Evolutionary conservation across 2,113 vertebrate species (phyloP).

Genomic region (Ginglymostoma cirratum): DNA sequence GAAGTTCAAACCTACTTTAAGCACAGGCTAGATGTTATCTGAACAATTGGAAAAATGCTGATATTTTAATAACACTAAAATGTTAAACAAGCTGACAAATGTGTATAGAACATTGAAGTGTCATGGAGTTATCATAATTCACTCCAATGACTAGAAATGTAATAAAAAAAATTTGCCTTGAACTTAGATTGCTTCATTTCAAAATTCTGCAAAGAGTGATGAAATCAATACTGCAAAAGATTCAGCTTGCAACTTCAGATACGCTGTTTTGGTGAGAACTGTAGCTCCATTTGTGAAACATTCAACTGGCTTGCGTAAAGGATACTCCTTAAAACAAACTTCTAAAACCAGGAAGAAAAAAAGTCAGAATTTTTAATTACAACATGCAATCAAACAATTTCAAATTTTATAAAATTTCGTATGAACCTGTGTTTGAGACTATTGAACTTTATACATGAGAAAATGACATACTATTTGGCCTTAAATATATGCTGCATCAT

Average conservation of each 20-base stretch:
- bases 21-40: background rate
- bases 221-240: background rate
- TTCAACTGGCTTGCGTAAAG: background rate
- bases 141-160: background rate
- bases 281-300: background rate
- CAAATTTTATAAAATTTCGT: background rate
- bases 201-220: conserved; percentile 2
- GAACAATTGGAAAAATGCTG: background rate
- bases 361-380: background rate
- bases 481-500: background rate
- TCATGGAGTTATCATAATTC: background rate
- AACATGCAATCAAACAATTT: background rate
- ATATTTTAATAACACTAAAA: conserved; percentile 32
- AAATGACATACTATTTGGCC: background rate
- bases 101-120: background rate
- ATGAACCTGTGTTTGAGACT: background rate
- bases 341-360: conserved; percentile 16
- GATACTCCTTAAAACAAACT: conserved; percentile 15
- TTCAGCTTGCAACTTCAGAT: background rate
- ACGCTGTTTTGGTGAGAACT: conserved; percentile 9
- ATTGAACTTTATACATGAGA: background rate
- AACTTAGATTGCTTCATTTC: background rate
- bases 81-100: background rate
- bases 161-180: background rate
- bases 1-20: background rate